Conservation (phyloP, 2,888 invertebrate genomes). For the Eugnorisma glareosa region DNA sequence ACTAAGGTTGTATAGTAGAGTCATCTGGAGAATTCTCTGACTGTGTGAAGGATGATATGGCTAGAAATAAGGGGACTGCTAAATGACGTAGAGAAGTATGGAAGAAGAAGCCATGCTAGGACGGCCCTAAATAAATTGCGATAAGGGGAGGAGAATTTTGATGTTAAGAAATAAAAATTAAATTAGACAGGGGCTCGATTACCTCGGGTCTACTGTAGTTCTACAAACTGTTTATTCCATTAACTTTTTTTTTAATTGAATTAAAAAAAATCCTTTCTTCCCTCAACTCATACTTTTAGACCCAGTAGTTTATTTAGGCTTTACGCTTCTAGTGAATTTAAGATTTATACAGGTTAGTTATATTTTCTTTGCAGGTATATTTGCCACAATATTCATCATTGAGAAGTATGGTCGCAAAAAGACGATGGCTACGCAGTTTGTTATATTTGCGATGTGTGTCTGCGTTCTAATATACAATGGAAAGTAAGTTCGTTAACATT, state of each 20-base stretch:
- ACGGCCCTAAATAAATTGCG: neutral
- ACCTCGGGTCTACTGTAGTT: neutral
- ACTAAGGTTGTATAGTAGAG: neutral
- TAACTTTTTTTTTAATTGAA: no score
- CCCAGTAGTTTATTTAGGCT: neutral
- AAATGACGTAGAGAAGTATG: neutral
- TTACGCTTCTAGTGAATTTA: neutral
- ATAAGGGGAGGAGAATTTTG: neutral
- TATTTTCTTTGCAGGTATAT: constrained; percentile 92
- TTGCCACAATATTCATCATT: constrained; percentile 96
- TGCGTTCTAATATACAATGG: constrained; percentile 93
- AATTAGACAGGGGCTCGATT: neutral
- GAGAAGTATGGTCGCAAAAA: constrained; percentile 97
- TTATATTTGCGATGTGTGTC: constrained; percentile 94
- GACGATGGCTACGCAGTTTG: constrained; percentile 98
- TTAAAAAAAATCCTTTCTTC: neutral
- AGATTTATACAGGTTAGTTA: neutral
- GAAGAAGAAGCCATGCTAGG: neutral
- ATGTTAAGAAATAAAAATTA: neutral
- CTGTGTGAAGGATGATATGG: neutral
- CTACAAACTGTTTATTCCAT: neutral
- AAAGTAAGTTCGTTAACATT: constrained; percentile 89
- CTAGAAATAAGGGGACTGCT: neutral
- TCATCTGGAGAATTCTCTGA: neutral
- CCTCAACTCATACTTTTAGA: neutral